Evolutionary conservation across 1,140 invertebrate species (phyloP).

Genomic region (Hormaphis cornu): DNA sequence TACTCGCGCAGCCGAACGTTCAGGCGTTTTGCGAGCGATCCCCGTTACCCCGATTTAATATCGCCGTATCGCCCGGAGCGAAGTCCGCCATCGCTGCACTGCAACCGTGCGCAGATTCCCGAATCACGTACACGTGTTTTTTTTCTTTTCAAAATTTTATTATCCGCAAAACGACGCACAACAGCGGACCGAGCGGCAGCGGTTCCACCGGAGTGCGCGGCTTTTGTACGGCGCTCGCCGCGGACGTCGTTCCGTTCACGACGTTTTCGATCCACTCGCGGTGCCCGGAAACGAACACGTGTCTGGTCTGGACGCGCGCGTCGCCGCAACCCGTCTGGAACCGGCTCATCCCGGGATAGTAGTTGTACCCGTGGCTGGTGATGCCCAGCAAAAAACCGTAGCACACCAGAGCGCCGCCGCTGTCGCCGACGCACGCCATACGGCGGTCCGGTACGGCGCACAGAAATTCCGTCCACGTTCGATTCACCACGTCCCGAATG

Average conservation of each 20-base stretch:
- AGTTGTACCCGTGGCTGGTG: conserved; percentile 14
- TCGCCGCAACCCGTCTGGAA: neutral
- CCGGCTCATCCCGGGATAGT: neutral
- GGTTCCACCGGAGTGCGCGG: too few species aligned
- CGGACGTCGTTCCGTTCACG: neutral
- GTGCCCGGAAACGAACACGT: neutral
- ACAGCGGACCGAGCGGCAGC: too few species aligned
- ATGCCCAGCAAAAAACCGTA: neutral
- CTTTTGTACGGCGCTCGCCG: too few species aligned
- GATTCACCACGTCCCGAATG: neutral
- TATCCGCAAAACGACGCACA: too few species aligned
- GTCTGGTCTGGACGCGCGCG: neutral
- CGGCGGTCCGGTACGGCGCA: neutral
- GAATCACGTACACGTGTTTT: too few species aligned
- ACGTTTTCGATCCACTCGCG: neutral
- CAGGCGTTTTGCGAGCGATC: too few species aligned
- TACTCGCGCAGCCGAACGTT: too few species aligned
- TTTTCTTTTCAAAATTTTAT: too few species aligned
- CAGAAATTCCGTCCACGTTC: neutral
- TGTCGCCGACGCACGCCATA: conserved; percentile 8
- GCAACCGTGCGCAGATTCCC: too few species aligned
- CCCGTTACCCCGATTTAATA: too few species aligned
- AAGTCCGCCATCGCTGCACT: too few species aligned
- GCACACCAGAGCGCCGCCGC: conserved; percentile 5
- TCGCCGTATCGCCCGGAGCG: too few species aligned